Evolutionary conservation across 1,140 invertebrate species (phyloP).

Genomic region (Kradibia gibbosae): DNA sequence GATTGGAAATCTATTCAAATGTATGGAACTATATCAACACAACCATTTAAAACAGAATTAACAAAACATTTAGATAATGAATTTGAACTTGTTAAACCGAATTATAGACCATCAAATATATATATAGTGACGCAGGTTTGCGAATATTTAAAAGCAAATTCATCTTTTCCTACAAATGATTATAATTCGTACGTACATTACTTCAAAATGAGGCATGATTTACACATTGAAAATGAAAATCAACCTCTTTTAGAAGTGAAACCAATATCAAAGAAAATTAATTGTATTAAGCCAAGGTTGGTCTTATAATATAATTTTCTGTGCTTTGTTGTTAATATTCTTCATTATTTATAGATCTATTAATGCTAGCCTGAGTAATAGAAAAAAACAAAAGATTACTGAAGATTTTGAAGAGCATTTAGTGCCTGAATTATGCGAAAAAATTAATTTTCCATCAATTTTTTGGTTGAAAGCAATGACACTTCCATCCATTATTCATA

Average conservation of each 20-base stretch:
- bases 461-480: conserved; percentile 93
- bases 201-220: conserved; percentile 85
- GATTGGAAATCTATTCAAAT: no score
- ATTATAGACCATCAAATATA: conserved; percentile 59
- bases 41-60: conserved; percentile 51
- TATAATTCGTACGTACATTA: conserved; percentile 87
- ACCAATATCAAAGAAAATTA: conserved; percentile 83
- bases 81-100: conserved; percentile 60
- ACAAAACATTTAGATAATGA: conserved; percentile 60
- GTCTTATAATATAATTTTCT: conserved; percentile 32
- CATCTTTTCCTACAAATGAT: conserved; percentile 84
- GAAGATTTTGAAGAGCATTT: conserved; percentile 84
- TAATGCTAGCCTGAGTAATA: conserved; percentile 58
- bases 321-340: neutral
- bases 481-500: conserved; percentile 90
- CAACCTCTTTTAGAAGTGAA: conserved; percentile 94
- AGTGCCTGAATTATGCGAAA: conserved; percentile 92
- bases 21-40: no score
- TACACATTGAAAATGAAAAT: conserved; percentile 78
- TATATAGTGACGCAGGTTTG: conserved; percentile 92
- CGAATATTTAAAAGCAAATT: conserved; percentile 82
- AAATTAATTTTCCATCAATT: conserved; percentile 87
- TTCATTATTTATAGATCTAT: conserved; percentile 54
- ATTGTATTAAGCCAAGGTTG: conserved; percentile 82
- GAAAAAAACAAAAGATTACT: conserved; percentile 70